Percentiles rank a stretch among this genome's conserved stretches.
These are phyloP conservation scores for Pseudonaja textilis DNA, from an alignment of 2,113 vertebrate species.

Conservation along the genomic window DNA sequence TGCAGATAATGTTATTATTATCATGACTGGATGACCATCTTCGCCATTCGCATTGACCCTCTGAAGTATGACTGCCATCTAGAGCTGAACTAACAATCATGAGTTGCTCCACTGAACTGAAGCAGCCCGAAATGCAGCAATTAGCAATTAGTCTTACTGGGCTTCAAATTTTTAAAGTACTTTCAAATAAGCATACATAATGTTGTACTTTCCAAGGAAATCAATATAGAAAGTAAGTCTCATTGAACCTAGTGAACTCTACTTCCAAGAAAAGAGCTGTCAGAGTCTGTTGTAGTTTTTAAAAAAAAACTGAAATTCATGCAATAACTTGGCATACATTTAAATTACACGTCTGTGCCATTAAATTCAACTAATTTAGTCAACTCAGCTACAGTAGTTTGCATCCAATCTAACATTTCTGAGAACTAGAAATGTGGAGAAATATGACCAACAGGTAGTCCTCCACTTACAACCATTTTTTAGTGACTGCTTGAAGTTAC, in stretches of 20 bases:
- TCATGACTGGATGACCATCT: constrained; percentile 21
- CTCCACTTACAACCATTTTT: neutral
- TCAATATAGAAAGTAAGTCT: neutral
- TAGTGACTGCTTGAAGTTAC: neutral
- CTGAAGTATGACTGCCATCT: constrained; percentile 29
- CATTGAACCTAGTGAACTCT: neutral
- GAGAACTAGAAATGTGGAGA: neutral
- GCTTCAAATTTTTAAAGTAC: neutral
- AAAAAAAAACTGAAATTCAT: neutral
- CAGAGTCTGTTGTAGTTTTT: neutral
- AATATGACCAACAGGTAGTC: neutral
- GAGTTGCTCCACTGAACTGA: neutral
- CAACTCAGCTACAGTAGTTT: neutral
- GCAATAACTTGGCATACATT: neutral
- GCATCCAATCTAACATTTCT: neutral
- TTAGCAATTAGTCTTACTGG: neutral
- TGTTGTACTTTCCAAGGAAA: neutral
- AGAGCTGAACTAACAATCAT: neutral
- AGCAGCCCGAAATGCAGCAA: neutral
- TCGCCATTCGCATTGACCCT: constrained; percentile 12
- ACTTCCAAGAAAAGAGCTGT: neutral
- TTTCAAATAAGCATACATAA: neutral
- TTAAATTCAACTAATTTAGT: neutral
- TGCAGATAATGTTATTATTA: constrained; percentile 41
- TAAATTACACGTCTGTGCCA: neutral